phyloP scores from a whole-genome alignment of 1,140 invertebrate species.

The Drosophila funebris region DNA sequence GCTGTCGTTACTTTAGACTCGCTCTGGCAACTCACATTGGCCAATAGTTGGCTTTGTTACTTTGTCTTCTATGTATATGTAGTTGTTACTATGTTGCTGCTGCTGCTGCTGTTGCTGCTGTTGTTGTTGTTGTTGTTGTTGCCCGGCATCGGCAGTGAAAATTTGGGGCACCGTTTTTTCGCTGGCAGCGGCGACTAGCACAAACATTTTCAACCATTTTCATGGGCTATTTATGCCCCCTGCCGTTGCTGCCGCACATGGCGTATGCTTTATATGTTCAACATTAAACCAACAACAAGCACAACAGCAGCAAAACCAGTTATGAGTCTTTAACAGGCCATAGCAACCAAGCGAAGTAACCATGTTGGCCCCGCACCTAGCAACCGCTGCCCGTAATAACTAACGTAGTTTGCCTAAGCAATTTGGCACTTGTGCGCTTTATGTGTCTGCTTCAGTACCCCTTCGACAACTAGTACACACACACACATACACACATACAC shows the following conservation, averaged over 20 bases:
- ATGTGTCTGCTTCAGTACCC: slow-evolving; percentile 24
- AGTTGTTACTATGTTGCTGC: neutral
- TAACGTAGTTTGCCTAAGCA: slow-evolving; percentile 75
- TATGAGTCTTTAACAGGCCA: slow-evolving; percentile 62
- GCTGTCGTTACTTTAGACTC: too few relatives aligned
- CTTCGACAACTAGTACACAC: neutral
- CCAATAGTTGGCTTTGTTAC: slow-evolving; percentile 11
- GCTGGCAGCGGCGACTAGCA: neutral
- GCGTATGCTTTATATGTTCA: slow-evolving; percentile 50
- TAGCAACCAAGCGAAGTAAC: slow-evolving; percentile 54
- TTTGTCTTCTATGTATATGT: neutral
- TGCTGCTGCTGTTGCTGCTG: neutral
- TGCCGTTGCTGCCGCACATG: slow-evolving; percentile 28
- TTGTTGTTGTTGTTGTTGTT: neutral
- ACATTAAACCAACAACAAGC: slow-evolving; percentile 33
- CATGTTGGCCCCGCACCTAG: slow-evolving; percentile 24
- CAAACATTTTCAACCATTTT: slow-evolving; percentile 11
- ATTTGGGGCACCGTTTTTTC: slow-evolving; percentile 4
- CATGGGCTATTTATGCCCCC: slow-evolving; percentile 25
- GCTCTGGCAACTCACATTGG: slow-evolving; percentile 8
- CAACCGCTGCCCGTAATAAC: slow-evolving; percentile 63
- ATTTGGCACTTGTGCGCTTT: slow-evolving; percentile 76
- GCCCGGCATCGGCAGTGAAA: neutral
- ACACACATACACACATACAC: neutral
- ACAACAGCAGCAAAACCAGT: slow-evolving; percentile 22